A percentile compares a stretch with the other conserved stretches of the same genome.
phyloP scores from a whole-genome alignment of 2,113 vertebrate genomes.

The Danionella cerebrum region DNA sequence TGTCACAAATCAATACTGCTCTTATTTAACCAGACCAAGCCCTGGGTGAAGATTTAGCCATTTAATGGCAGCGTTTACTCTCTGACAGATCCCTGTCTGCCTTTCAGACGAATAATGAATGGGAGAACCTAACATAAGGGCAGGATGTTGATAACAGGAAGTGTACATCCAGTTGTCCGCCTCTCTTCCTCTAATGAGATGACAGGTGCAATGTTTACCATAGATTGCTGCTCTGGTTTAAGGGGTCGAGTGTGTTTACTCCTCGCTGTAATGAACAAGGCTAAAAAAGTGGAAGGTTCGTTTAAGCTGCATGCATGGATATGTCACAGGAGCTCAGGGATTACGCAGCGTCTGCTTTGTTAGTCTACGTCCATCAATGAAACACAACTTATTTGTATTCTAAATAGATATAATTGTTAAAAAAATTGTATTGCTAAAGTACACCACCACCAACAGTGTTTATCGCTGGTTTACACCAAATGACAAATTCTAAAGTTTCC shows the following conservation, averaged over 20 bases:
- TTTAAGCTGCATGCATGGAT: slow-evolving; percentile 34
- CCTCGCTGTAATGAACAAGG: slow-evolving; percentile 49
- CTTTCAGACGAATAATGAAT: slow-evolving; percentile 53
- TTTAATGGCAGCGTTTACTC: slow-evolving; percentile 53
- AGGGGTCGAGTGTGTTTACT: slow-evolving; percentile 37
- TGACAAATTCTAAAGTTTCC: too few relatives aligned
- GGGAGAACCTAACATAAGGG: slow-evolving; percentile 53
- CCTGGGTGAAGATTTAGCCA: slow-evolving; percentile 53
- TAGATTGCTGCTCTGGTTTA: slow-evolving; percentile 50
- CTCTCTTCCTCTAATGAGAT: slow-evolving; percentile 60
- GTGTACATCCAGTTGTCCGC: slow-evolving; percentile 47
- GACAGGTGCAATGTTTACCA: slow-evolving; percentile 59
- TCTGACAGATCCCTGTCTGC: slow-evolving; percentile 50
- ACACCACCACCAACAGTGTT: too few relatives aligned
- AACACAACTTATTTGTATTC: too few relatives aligned
- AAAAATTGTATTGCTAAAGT: too few relatives aligned
- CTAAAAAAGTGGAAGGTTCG: slow-evolving; percentile 37
- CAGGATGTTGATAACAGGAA: slow-evolving; percentile 48
- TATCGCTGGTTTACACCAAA: too few relatives aligned
- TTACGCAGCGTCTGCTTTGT: too few relatives aligned
- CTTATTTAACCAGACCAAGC: slow-evolving; percentile 57
- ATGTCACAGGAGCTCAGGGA: slow-evolving; percentile 10
- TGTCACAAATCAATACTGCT: slow-evolving; percentile 55
- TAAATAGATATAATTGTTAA: too few relatives aligned
- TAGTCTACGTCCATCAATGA: too few relatives aligned